A percentile compares a stretch with the other conserved stretches of the same genome.
phyloP scores from a whole-genome alignment of 2,888 invertebrate genomes.

The Cancer borealis region DNA sequence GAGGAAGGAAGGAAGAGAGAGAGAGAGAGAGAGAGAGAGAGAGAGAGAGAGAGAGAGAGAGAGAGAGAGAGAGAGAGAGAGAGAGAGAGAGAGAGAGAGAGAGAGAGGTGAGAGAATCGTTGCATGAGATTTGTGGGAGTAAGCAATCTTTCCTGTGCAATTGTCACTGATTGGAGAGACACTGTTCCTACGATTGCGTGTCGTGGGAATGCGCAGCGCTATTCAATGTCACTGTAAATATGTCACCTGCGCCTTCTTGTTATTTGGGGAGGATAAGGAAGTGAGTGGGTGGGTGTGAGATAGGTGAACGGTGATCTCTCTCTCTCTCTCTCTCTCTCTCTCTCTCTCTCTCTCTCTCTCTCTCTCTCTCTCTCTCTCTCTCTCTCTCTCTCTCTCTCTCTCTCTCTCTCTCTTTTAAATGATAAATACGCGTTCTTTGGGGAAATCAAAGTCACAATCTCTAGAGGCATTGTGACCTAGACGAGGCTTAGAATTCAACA shows the following conservation, averaged over 20 bases:
- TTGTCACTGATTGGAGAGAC: not conserved
- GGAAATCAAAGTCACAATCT: not conserved
- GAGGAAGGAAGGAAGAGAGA: conserved; percentile 20
- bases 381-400: conserved; percentile 2
- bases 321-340: not conserved
- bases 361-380: no score
- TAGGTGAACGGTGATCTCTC: not conserved
- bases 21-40: conserved; percentile 20
- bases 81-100: not conserved
- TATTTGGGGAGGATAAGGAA: not conserved
- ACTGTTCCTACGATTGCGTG: not conserved
- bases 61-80: conserved; percentile 11
- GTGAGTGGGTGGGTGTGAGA: not conserved
- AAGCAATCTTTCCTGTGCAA: not conserved
- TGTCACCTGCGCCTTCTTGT: not conserved
- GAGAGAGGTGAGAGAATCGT: not conserved
- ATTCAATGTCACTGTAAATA: not conserved
- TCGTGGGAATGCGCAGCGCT: not conserved
- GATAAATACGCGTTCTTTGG: not conserved
- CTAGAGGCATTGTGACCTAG: not conserved
- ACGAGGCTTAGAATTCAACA: conserved; percentile 3
- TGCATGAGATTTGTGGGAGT: not conserved
- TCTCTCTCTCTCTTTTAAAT: not conserved
- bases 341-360: no score
- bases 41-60: conserved; percentile 17